Conservation (phyloP, 2,888 invertebrate genomes). For the Mythimna pallens region DNA sequence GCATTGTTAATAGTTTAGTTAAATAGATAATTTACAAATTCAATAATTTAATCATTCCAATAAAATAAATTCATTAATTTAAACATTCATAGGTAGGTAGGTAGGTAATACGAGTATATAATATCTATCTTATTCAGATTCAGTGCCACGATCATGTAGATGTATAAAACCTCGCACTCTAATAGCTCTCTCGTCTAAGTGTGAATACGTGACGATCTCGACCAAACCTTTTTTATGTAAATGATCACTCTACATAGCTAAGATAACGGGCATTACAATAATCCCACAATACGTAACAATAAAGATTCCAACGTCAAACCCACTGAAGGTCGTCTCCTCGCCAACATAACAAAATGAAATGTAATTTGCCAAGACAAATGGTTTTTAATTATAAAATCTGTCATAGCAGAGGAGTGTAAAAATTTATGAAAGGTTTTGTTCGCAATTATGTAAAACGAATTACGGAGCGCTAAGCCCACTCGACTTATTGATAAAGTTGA, state of each 20-base stretch:
- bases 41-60: too few relatives aligned
- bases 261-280: slow-evolving; percentile 1
- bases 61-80: too few relatives aligned
- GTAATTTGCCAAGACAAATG: slow-evolving; percentile 65
- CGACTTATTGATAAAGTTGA: slow-evolving; percentile 47
- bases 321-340: slow-evolving; percentile 26
- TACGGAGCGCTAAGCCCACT: slow-evolving; percentile 48
- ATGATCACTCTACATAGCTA: slow-evolving; percentile 1
- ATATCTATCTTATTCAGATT: too few relatives aligned
- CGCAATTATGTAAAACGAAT: slow-evolving; percentile 67
- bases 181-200: not conserved
- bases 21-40: too few relatives aligned
- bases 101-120: too few relatives aligned
- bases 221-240: not conserved
- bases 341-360: slow-evolving; percentile 51
- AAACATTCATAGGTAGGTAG: too few relatives aligned
- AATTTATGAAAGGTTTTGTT: slow-evolving; percentile 66
- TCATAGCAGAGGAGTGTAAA: slow-evolving; percentile 55
- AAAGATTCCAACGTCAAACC: slow-evolving; percentile 33
- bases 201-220: not conserved
- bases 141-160: too few relatives aligned
- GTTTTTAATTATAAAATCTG: slow-evolving; percentile 68
- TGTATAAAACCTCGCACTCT: too few relatives aligned
- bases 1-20: too few relatives aligned
- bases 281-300: slow-evolving; percentile 8